Conservation (phyloP, 2,113 vertebrate species). For the Gymnocephalus cernua region DNA sequence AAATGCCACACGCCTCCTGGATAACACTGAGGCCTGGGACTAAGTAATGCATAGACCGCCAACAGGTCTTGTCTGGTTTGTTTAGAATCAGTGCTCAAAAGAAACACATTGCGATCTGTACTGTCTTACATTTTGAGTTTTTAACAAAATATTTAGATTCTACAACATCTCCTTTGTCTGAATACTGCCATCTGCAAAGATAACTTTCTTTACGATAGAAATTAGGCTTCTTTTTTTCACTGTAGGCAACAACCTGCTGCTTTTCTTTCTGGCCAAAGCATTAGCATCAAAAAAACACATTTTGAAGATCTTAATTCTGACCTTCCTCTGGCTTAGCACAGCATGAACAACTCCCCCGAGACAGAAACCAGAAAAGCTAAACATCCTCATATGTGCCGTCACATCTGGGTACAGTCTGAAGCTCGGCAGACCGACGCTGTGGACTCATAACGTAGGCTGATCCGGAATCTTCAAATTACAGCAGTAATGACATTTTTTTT, state of each 20-base stretch:
- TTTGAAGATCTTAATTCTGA: not conserved
- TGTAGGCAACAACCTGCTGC: not conserved
- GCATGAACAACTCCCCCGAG: conserved; percentile 22
- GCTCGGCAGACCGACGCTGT: not conserved
- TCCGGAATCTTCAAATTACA: not conserved
- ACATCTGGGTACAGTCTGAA: conserved; percentile 32
- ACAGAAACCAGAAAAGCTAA: conserved; percentile 40
- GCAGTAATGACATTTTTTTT: not conserved
- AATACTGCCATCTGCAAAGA: not conserved
- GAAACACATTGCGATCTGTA: not conserved
- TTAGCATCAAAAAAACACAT: not conserved
- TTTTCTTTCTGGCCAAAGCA: not conserved
- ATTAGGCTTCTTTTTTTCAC: not conserved
- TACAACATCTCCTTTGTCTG: not conserved
- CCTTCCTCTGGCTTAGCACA: conserved; percentile 10
- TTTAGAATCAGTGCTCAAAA: not conserved
- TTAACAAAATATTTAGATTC: not conserved
- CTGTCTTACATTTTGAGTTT: not conserved
- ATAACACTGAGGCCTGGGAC: conserved; percentile 4
- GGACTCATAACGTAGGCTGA: not conserved
- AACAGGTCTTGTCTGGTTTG: not conserved
- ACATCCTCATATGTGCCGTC: conserved; percentile 6
- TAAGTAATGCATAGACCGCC: not conserved
- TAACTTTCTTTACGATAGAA: not conserved
- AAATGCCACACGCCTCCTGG: conserved; percentile 44